Conservation (phyloP, 2,888 invertebrate genomes). For the Drosophila multiciliata region DNA sequence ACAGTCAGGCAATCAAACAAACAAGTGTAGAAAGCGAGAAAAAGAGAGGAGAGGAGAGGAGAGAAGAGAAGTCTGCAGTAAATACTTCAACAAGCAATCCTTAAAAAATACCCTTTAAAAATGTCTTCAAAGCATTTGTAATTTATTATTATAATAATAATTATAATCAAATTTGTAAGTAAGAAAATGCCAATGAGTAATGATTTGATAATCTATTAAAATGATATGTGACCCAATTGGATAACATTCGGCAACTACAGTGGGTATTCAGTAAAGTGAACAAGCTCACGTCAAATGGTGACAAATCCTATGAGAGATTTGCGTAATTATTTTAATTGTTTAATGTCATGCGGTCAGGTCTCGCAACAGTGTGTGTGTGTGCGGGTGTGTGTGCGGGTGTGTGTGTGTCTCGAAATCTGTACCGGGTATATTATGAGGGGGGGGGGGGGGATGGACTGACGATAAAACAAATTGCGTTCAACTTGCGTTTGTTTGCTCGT, state of each 20-base stretch:
- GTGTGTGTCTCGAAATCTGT: conserved; percentile 52
- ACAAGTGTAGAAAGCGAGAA: conserved; percentile 29
- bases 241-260: conserved; percentile 4
- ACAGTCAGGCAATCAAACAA: conserved; percentile 45
- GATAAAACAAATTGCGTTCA: conserved; percentile 70
- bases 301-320: conserved; percentile 77
- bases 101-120: conserved; percentile 6
- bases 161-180: not conserved
- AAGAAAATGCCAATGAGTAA: not conserved
- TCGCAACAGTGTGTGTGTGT: conserved; percentile 28
- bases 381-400: conserved; percentile 21
- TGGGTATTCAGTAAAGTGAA: conserved; percentile 24
- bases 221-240: not conserved
- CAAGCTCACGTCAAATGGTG: conserved; percentile 49
- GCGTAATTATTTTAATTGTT: conserved; percentile 81
- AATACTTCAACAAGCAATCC: not conserved
- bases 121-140: not conserved
- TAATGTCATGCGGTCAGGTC: conserved; percentile 77
- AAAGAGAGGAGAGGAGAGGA: conserved; percentile 1
- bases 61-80: not conserved
- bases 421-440: conserved; percentile 32
- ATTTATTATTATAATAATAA: not conserved
- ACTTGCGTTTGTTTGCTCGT: conserved; percentile 61
- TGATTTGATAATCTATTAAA: not conserved
- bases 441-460: conserved; percentile 38